Evolutionary conservation across 2,888 invertebrate species (phyloP), one percentile per base, ranked within the genome.

Genomic region (Leucozona laternaria): DNA sequence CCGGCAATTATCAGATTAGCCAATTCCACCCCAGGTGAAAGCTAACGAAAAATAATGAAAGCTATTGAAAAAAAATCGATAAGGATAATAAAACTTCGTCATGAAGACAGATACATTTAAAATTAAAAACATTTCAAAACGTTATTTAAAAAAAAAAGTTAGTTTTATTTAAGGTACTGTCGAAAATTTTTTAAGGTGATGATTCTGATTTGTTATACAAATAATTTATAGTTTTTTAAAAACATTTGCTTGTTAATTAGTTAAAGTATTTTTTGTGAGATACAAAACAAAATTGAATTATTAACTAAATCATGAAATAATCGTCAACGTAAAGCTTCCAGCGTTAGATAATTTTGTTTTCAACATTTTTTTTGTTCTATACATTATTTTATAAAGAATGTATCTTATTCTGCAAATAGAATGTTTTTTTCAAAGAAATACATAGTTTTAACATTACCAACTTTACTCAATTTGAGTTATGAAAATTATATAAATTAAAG

Each of bases 91-190:
- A n/a, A n/a, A n/a, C n/a, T n/a, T n/a, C n/a, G n/a, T n/a, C n/a
- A n/a, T n/a, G n/a, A n/a, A n/a, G n/a, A n/a, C n/a, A n/a, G n/a
- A n/a, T n/a, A n/a, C n/a, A n/a, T n/a, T n/a, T 28, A 8, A n/a
- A n/a, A 43, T n/a, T 4, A 43, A 45, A 17, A 8, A 45, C 13
- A 40, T 1, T 43, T n/a, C 15, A 53, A 22, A 10, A 7, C 10
- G 1, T 72, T 43, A 62, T 79, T 78, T 58, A 78, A n/a, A 17
- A 45, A 78, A 73, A 85, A 68, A 85, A 70, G 62, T 78, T 73
- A 68, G 57, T 55, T 85, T 85, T 80, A 85, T 77, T 85, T 73
- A 57, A 85, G 85, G 85, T 85, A 85, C 85, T 85, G 76, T 85
- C 73, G 77, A 70, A 77, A 37, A 80, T 48, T 77, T 77, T 53